Base-by-base conservation (phyloP, 2,113 vertebrate species). In the Prionailurus viverrinus region DNA sequence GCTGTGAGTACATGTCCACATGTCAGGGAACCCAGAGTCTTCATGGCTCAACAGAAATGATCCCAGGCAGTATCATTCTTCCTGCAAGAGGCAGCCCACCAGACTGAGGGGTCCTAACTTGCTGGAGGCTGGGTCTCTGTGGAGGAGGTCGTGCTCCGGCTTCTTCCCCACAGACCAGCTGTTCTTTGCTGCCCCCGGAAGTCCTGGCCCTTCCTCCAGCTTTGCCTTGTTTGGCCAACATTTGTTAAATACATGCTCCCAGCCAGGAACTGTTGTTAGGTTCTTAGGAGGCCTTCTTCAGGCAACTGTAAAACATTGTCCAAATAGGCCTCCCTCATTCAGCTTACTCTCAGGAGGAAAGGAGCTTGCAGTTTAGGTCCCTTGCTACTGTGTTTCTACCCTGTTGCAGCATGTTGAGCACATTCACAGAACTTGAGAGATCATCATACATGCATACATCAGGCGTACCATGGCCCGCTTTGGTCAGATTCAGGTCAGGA, bases 281-380 rank as follows among this genome's bases (percentile, higher is more conserved):
- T 81, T 89, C 41, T 63, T n/a, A 23, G 66, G 58, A 39, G 73
- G 92, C 33, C n/a, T 73, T 1, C 27, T 95, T 4, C 21, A 74
- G 36, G 87, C 89, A 78, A 23, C 31, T 68, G 69, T 23, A 48
- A 10, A 61, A 51, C 27, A 78, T 19, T 33, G 9, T 76, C 3
- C 41, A 63, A 14, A 5, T 8, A 0, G 0, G 23, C 36, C 33
- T 89, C 29, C 36, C 23, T 78, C 9, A 0, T 15, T n/a, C n/a
- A 83, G 53, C 71, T 51, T 18, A 16, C 7, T 48, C 27, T 9
- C 7, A 53, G 36, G 74, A 55, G 29, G 81, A 71, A 48, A 21
- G 0, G 5, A 13, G 45, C 9, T 79, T 21, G 80, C 16, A 8
- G 29, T 25, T 33, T 4, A 61, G 2, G 58, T 61, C 7, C 55